A percentile compares a stretch with the other conserved stretches of the same genome.
Conservation (phyloP, 2,113 vertebrate genomes). For the Psophia crepitans region DNA sequence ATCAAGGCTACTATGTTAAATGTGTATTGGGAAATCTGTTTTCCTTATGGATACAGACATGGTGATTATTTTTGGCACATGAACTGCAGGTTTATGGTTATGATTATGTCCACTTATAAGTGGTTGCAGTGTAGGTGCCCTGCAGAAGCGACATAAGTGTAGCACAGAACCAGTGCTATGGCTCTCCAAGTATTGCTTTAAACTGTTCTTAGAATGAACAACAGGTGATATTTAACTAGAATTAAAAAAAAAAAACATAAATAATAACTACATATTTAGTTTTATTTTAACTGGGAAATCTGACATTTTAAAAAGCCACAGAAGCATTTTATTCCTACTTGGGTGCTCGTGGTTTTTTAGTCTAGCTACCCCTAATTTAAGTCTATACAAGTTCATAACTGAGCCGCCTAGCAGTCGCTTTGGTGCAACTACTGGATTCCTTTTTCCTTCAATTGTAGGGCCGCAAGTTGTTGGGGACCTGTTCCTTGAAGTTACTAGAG, state of each 20-base stretch:
- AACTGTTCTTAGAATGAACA: neutral
- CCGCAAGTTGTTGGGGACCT: constrained; percentile 84
- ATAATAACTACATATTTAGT: neutral
- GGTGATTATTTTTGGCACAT: neutral
- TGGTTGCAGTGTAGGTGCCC: neutral
- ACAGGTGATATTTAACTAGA: neutral
- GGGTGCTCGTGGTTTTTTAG: neutral
- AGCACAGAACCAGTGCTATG: neutral
- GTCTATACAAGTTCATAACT: neutral
- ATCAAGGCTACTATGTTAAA: neutral
- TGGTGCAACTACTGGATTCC: neutral
- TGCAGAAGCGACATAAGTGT: neutral
- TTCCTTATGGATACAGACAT: neutral
- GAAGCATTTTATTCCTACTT: neutral
- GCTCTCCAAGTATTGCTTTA: neutral
- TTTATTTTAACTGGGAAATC: neutral
- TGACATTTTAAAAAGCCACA: neutral
- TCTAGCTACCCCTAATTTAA: neutral
- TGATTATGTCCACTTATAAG: neutral
- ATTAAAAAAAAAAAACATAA: neutral
- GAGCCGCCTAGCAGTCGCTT: neutral
- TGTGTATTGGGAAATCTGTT: neutral
- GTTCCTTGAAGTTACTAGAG: constrained; percentile 91
- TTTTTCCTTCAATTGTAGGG: constrained; percentile 72
- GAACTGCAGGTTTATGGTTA: neutral